Percentiles rank a stretch among this genome's conserved stretches.
Conservation (phyloP, 2,888 invertebrate species). For the Urechis unicinctus region DNA sequence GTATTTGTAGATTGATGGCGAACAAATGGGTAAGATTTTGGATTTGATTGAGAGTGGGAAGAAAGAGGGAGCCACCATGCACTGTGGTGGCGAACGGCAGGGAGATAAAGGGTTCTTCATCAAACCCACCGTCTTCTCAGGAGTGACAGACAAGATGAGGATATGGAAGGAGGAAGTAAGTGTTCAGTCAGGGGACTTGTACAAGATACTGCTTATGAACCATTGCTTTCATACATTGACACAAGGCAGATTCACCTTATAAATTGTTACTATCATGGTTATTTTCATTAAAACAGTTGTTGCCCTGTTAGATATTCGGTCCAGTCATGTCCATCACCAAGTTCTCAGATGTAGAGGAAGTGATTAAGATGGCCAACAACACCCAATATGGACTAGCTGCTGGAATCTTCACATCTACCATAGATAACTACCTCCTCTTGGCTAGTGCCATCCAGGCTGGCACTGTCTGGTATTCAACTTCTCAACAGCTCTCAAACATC, state of each 20-base stretch:
- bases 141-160: conserved; percentile 52
- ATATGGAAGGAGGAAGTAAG: conserved; percentile 54
- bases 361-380: background rate
- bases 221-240: too few relatives aligned
- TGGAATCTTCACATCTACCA: background rate
- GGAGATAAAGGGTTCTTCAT: conserved; percentile 52
- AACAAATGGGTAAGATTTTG: conserved; percentile 71
- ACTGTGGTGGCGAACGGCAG: conserved; percentile 62
- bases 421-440: background rate
- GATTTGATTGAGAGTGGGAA: conserved; percentile 70
- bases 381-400: background rate
- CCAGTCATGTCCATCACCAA: background rate
- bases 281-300: background rate
- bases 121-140: conserved; percentile 53
- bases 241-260: too few relatives aligned
- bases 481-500: too few relatives aligned
- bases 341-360: background rate
- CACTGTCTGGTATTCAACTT: background rate
- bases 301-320: background rate
- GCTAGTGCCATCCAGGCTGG: background rate
- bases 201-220: too few relatives aligned
- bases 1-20: conserved; percentile 35
- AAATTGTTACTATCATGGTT: too few relatives aligned
- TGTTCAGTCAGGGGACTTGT: background rate
- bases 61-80: conserved; percentile 70